Base-by-base conservation (phyloP, 37 sponge, comb jelly and placozoan genomes). In the Aplysina aerophoba region DNA sequence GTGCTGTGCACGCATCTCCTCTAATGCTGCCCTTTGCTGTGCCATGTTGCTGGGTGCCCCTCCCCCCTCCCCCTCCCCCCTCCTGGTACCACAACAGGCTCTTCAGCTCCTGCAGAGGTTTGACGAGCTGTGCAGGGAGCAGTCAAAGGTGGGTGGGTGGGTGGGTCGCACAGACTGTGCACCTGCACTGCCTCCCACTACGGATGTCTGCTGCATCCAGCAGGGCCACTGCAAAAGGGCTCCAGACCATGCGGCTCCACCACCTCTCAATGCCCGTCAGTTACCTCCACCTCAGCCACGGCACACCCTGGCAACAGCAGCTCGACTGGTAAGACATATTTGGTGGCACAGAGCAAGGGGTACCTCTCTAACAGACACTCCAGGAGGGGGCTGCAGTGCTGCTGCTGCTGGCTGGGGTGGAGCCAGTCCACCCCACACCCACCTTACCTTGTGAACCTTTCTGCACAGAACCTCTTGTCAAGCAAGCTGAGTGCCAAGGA, bases 261-360 rank as follows among this genome's bases (percentile, higher is more conserved):
- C 78, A 40, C 11, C 78, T 36, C 21, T 21, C 39, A 5, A 17
- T n/a, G 25, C 3, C 22, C 44, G 21, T 27, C 24, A 62, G 64
- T 11, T 27, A 40, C 78, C 11, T 11, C 78, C 78, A 3, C 54
- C 22, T 21, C n/a, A 75, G 33, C 78, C 78, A 21, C 44, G 78
- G 13, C 78, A 75, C 37, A 75, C 78, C 39, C 78, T 40, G 22
- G 40, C 78, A 16, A 53, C 53, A 20, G 54, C 39, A 16, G 78
- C 44, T n/a, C 20, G 78, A 75, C 20, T 75, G 25, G 78, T 75
- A 40, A 75, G 53, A 38, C n/a, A n/a, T n/a, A n/a, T n/a, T n/a
- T n/a, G n/a, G n/a, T n/a, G n/a, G n/a, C n/a, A n/a, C n/a, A n/a
- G n/a, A n/a, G n/a, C n/a, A n/a, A n/a, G n/a, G n/a, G n/a, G n/a